Percentiles rank a stretch among this genome's conserved stretches.
Evolutionary conservation across 2,113 vertebrate genomes (phyloP).

Genomic region (Leptocoma aspasia): DNA sequence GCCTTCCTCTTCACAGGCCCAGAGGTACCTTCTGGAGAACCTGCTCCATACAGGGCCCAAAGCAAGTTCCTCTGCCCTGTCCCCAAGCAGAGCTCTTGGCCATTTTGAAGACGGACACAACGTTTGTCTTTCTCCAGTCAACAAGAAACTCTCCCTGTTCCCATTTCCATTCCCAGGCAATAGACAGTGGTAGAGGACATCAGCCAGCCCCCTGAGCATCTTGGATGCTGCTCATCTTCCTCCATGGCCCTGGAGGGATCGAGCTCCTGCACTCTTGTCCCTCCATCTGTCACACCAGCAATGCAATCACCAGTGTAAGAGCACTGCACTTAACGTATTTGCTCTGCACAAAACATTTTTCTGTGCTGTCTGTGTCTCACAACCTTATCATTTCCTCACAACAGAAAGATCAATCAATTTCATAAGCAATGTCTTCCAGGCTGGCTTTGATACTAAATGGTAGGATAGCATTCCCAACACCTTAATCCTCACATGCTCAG

Average conservation of each 20-base stretch:
- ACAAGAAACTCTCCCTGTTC: background rate
- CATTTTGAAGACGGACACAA: background rate
- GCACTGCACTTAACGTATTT: background rate
- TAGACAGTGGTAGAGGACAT: background rate
- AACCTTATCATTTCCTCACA: background rate
- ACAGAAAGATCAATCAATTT: constrained; percentile 4
- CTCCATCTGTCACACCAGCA: background rate
- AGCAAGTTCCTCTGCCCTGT: rapidly evolving
- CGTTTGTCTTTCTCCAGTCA: background rate
- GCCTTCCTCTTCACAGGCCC: background rate
- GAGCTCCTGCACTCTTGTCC: background rate
- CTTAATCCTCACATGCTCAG: background rate
- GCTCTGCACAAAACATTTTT: background rate
- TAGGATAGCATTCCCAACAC: background rate
- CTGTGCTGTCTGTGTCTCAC: background rate
- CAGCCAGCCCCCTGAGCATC: background rate
- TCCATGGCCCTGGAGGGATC: rapidly evolving
- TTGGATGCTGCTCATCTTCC: background rate
- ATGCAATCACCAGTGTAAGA: background rate
- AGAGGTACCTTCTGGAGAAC: background rate
- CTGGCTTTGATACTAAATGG: background rate
- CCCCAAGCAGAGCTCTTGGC: background rate
- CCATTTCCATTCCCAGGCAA: background rate
- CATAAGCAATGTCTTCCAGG: background rate
- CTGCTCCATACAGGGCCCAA: no score